phyloP scores from a whole-genome alignment of 2,113 vertebrate genomes.

The Nothocercus julius region DNA sequence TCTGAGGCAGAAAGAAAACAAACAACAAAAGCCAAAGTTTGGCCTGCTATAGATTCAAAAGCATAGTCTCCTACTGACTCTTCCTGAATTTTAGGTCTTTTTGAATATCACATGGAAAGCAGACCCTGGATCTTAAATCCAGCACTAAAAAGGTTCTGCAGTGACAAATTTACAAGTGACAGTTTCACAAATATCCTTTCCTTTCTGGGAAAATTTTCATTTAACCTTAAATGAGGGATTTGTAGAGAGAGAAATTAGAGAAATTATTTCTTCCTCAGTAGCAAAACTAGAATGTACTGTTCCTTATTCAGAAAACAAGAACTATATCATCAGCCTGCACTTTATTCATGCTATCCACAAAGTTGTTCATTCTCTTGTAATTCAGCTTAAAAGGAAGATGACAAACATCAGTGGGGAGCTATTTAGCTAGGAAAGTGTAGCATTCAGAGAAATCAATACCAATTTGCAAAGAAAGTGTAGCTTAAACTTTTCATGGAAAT shows the following conservation, averaged over 20 bases:
- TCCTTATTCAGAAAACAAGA: slow-evolving; percentile 15
- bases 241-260: not conserved
- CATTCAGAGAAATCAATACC: slow-evolving; percentile 67
- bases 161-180: not conserved
- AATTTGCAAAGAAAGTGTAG: slow-evolving; percentile 49
- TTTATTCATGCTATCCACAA: slow-evolving; percentile 28
- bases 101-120: slow-evolving; percentile 4
- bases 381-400: slow-evolving; percentile 52
- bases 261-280: slow-evolving; percentile 13
- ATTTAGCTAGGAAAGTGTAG: slow-evolving; percentile 54
- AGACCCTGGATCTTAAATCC: not conserved
- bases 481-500: slow-evolving; percentile 38
- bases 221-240: not conserved
- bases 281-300: not conserved
- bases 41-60: not conserved
- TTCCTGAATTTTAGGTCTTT: slow-evolving; percentile 2
- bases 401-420: slow-evolving; percentile 63
- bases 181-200: not conserved
- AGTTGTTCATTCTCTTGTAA: slow-evolving; percentile 57
- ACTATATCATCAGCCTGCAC: slow-evolving; percentile 37
- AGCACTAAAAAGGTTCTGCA: not conserved
- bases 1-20: slow-evolving; percentile 50
- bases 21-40: slow-evolving; percentile 18
- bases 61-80: slow-evolving; percentile 11
- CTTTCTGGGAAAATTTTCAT: slow-evolving; percentile 4